Percentiles rank a stretch among this genome's conserved stretches.
Evolutionary conservation across 2,113 vertebrate genomes (phyloP).

Genomic region (Cryptomyrus ogoouensis): DNA sequence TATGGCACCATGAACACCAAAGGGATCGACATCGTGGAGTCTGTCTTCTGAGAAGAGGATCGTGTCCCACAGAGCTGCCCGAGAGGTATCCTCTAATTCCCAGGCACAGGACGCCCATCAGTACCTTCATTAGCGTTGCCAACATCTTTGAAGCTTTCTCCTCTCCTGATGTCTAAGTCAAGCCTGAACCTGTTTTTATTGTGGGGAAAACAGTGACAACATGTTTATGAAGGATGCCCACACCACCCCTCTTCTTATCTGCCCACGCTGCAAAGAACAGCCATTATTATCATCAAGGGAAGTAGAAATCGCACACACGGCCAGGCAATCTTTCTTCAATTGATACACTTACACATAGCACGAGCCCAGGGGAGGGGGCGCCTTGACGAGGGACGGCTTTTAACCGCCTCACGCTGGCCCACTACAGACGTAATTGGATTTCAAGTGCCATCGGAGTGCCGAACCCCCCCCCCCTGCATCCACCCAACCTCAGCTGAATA

Average conservation of each 20-base stretch:
- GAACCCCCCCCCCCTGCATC: conserved; percentile 5
- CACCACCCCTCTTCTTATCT: neutral
- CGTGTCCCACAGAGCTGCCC: neutral
- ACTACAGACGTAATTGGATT: conserved; percentile 6
- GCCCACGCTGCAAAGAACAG: conserved; percentile 1
- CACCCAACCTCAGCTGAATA: neutral
- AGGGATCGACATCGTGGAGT: neutral
- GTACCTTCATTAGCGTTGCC: neutral
- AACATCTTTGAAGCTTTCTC: neutral
- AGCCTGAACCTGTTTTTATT: neutral
- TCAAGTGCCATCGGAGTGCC: neutral
- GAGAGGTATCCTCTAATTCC: neutral
- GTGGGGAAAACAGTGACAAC: neutral
- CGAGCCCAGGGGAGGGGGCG: neutral
- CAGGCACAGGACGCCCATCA: neutral
- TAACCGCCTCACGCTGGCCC: neutral
- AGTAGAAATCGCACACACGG: conserved; percentile 8
- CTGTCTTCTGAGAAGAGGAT: neutral
- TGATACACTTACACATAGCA: conserved; percentile 16
- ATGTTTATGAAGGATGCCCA: neutral
- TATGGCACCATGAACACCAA: neutral
- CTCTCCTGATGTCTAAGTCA: neutral
- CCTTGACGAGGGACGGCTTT: neutral
- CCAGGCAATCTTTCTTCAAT: conserved; percentile 9
- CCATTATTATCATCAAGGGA: conserved; percentile 14